Evolutionary conservation across 2,797 vertebrate species (phyloP).

Genomic region (Spea hammondii): DNA sequence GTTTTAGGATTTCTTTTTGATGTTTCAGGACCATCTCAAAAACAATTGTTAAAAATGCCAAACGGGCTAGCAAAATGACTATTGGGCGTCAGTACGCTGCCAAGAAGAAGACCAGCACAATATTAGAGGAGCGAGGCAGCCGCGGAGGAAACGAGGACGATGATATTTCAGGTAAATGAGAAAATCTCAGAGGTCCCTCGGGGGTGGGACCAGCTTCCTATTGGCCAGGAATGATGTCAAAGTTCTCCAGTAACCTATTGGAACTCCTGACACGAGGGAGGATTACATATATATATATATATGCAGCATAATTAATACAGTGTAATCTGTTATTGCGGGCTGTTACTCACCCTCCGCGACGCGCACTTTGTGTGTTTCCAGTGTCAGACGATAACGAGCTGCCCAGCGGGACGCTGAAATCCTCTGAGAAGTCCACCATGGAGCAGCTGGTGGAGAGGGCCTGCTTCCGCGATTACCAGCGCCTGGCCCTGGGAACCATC

Average conservation of each 20-base stretch:
- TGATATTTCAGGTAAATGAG: conserved; percentile 83
- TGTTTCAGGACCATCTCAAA: conserved; percentile 88
- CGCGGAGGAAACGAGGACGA: conserved; percentile 92
- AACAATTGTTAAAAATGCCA: conserved; percentile 94
- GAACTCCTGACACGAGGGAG: too few species aligned
- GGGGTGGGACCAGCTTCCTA: too few species aligned
- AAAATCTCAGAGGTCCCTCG: too few species aligned
- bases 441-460: conserved; percentile 95
- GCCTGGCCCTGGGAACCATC: conserved; percentile 91
- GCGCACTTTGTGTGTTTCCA: conserved; percentile 53
- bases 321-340: too few species aligned
- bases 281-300: too few species aligned
- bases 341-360: too few species aligned
- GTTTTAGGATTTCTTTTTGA: neutral
- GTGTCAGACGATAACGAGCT: conserved; percentile 96
- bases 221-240: too few species aligned
- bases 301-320: too few species aligned
- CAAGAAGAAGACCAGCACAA: conserved; percentile 80
- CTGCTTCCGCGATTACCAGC: conserved; percentile 96
- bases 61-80: conserved; percentile 94
- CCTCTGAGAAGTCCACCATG: conserved; percentile 96
- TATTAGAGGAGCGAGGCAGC: conserved; percentile 79
- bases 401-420: conserved; percentile 84
- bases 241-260: too few species aligned
- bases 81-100: conserved; percentile 89